A percentile compares a stretch with the other conserved stretches of the same genome.
Conservation (phyloP, 2,888 invertebrate genomes). For the Oscheius sp. region DNA sequence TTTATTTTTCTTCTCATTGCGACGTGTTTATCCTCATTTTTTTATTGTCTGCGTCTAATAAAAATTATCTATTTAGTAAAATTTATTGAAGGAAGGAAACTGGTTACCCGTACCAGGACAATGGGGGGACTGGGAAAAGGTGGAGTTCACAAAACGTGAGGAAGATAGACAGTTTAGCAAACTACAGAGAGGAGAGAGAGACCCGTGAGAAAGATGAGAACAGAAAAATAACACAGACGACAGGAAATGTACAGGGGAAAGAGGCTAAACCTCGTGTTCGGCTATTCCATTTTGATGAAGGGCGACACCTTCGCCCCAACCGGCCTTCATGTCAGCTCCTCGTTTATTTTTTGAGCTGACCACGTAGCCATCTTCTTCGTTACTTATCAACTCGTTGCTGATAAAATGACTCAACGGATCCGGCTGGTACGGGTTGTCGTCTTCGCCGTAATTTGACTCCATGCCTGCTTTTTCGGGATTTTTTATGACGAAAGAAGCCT, state of each 20-base stretch:
- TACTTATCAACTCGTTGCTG: background rate
- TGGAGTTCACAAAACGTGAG: conserved; percentile 2
- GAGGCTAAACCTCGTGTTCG: conserved; percentile 22
- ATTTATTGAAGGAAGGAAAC: background rate
- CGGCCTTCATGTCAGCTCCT: conserved; percentile 2
- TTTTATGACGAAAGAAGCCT: conserved; percentile 13
- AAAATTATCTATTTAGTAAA: background rate
- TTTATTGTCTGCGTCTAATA: too few relatives aligned
- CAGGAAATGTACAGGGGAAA: background rate
- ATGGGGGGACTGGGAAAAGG: conserved; percentile 1
- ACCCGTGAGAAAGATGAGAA: conserved; percentile 22
- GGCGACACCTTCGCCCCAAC: conserved; percentile 30
- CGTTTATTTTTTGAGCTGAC: conserved; percentile 13
- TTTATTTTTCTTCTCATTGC: too few relatives aligned
- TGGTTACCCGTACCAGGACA: too few relatives aligned
- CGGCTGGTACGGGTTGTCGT: conserved; percentile 14
- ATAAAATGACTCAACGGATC: conserved; percentile 1
- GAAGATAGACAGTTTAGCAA: background rate
- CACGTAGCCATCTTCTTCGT: conserved; percentile 11
- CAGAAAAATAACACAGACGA: background rate
- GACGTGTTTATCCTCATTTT: conserved; percentile 4
- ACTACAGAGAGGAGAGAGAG: conserved; percentile 1
- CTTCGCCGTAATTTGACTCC: conserved; percentile 5
- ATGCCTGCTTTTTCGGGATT: background rate
- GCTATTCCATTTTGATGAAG: conserved; percentile 21